Evolutionary conservation across 2,888 invertebrate species (phyloP).

Genomic region (Eutolmus rufibarbis): DNA sequence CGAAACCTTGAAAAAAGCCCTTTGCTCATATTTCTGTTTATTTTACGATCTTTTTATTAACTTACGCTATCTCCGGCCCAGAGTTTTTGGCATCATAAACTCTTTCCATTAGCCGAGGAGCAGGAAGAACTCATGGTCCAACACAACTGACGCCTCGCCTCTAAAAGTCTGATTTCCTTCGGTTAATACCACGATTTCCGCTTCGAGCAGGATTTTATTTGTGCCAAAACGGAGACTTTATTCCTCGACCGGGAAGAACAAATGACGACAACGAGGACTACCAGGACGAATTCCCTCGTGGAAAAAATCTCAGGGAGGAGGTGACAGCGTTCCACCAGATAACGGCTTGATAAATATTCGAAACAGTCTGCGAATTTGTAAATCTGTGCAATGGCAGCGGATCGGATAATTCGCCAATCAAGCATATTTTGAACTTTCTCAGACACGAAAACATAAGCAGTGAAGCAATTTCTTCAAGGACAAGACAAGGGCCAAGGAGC

Average conservation of each 20-base stretch:
- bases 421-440: background rate
- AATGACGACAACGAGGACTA: background rate
- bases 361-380: background rate
- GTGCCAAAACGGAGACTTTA: background rate
- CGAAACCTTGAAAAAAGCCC: background rate
- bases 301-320: background rate
- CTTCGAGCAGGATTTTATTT: background rate
- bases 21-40: background rate
- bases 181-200: background rate
- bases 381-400: background rate
- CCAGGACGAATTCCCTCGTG: background rate
- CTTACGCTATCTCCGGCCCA: background rate
- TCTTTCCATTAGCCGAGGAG: background rate
- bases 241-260: background rate
- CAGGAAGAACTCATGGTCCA: constrained; percentile 2
- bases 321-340: background rate
- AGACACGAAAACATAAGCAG: background rate
- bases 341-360: background rate
- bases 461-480: background rate
- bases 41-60: constrained; percentile 27
- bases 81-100: constrained; percentile 13
- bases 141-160: background rate
- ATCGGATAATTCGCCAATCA: background rate
- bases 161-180: background rate
- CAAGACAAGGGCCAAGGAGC: background rate